Evolutionary conservation across 2,113 vertebrate species (phyloP).

Genomic region (Vombatus ursinus): DNA sequence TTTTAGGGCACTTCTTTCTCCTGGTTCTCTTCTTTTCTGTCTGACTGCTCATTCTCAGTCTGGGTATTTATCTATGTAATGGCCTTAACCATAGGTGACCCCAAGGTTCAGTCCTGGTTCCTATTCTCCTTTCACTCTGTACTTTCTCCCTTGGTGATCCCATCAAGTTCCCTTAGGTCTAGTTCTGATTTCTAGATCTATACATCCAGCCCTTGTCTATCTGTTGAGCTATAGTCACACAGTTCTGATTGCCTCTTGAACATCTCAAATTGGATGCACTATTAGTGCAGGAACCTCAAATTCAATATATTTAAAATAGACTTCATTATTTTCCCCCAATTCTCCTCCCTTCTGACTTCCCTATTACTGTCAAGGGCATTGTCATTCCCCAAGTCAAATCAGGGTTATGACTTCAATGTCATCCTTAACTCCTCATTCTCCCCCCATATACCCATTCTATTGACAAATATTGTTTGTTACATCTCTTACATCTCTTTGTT

Average conservation of each 20-base stretch:
- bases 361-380: neutral
- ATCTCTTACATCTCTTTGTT: too few relatives aligned
- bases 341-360: neutral
- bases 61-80: neutral
- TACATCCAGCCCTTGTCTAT: neutral
- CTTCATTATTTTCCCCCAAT: neutral
- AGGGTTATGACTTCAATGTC: neutral
- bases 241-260: neutral
- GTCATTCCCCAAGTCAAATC: too few relatives aligned
- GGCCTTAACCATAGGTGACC: neutral
- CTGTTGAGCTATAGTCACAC: neutral
- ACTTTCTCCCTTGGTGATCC: too few relatives aligned
- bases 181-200: neutral
- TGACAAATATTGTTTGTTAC: neutral
- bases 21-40: neutral
- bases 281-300: neutral
- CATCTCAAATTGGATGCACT: neutral
- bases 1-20: neutral
- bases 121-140: neutral
- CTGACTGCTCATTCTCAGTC: neutral
- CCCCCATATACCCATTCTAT: neutral
- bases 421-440: neutral
- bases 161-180: too few relatives aligned
- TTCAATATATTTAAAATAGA: neutral
- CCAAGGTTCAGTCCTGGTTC: neutral